Evolutionary conservation across 2,888 invertebrate genomes (phyloP), one percentile per base, ranked within the genome.

Genomic region (Caenorhabditis becei): DNA sequence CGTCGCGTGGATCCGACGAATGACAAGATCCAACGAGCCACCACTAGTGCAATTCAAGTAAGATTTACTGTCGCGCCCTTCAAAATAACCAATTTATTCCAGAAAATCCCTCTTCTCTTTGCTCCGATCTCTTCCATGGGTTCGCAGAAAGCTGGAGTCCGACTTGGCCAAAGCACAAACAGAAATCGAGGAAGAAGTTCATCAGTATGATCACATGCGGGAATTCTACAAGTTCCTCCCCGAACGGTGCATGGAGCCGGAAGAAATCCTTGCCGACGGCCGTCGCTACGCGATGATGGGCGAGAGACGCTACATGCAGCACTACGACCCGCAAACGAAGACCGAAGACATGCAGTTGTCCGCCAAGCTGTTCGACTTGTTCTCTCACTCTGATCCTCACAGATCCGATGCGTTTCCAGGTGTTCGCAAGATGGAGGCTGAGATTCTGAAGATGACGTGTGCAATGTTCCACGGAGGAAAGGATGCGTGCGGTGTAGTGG

Each of bases 351-450:
- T 78, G 78, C 35, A 78, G 18, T 35, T 83, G 35, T 75, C 75
- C 28, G 71, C 81, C 0, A 71, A 81, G 44, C 59, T 80, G 4
- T 97, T 96, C 92, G 93, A 94, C 0, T 93, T 94, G 87, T 95
- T 97, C 2, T 95, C 96, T 0, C 97, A 96, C 92, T 96, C 97
- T 0, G 99, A 99, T 93, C 99, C 99, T 0, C 93, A 99, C 56
- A 98, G 99, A 92, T 94, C 96, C 0, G 98, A 99, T 92, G 94
- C 98, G 26, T 99, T 99, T 92, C 98, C 98, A 5, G 97, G 97
- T 61, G 91, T 92, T 2, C 88, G 86, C 7, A 87, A 87, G 58
- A 87, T 87, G 86, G 86, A 87, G 47, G 83, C 86, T 2, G 86
- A 87, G 77, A 81, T 85, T 71, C 62, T 90, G 56, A 84, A 87